Percentiles rank a stretch among this genome's conserved stretches.
Evolutionary conservation across 1,140 invertebrate genomes (phyloP).

Genomic region (Caenorhabditis tropicalis): DNA sequence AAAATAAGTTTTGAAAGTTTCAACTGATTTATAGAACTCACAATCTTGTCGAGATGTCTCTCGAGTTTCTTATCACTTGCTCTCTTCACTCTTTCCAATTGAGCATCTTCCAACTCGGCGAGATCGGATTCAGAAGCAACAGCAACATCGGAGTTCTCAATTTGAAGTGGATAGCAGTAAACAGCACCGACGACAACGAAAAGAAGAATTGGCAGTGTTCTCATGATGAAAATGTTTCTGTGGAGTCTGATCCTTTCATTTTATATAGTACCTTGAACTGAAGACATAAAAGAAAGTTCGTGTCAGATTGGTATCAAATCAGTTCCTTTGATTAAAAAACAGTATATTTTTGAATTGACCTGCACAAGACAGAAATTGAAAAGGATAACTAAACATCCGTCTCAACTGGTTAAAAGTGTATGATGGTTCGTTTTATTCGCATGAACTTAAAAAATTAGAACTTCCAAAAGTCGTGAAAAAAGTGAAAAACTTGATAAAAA

Average conservation of each 20-base stretch:
- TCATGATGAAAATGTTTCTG: neutral
- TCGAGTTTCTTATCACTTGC: neutral
- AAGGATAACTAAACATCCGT: no score
- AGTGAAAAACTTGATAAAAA: no score
- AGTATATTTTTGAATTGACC: neutral
- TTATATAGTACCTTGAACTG: neutral
- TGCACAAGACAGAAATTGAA: neutral
- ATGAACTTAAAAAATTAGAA: no score
- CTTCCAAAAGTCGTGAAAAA: no score
- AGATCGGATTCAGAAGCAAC: neutral
- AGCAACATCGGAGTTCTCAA: neutral
- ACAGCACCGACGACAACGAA: neutral
- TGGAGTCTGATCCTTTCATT: neutral
- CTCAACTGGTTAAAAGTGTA: no score
- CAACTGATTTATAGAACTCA: neutral
- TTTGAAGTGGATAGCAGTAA: neutral
- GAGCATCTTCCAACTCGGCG: neutral
- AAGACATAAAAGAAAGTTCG: neutral
- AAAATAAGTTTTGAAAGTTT: neutral
- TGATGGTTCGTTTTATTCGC: no score
- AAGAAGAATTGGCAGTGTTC: constrained; percentile 1
- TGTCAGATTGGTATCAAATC: neutral
- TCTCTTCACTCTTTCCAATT: neutral
- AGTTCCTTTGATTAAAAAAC: neutral
- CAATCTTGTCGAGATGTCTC: neutral